A percentile compares a stretch with the other conserved stretches of the same genome.
phyloP scores from a whole-genome alignment of 1,140 invertebrate genomes.

The Agraylea sexmaculata region DNA sequence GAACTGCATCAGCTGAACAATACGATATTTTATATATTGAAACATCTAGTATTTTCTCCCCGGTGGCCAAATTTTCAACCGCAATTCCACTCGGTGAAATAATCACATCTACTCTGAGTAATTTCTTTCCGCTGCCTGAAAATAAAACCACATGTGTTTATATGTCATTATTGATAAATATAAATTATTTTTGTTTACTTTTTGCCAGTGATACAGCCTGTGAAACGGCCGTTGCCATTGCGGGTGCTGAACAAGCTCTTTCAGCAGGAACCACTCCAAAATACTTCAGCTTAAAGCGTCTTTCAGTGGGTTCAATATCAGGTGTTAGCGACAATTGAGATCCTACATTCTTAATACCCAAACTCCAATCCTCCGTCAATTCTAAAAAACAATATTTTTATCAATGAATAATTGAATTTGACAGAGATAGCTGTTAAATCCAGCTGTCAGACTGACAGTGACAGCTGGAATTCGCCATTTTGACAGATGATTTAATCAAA shows the following conservation, averaged over 20 bases:
- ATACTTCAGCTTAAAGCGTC: conserved; percentile 36
- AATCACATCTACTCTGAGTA: conserved; percentile 56
- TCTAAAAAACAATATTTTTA: too few relatives aligned
- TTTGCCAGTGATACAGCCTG: conserved; percentile 42
- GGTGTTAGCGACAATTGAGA: conserved; percentile 34
- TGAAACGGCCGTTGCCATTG: conserved; percentile 43
- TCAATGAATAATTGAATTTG: conserved; percentile 17
- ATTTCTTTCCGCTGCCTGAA: conserved; percentile 56
- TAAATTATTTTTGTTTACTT: conserved; percentile 23
- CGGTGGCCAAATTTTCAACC: conserved; percentile 54
- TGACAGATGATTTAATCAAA: too few relatives aligned
- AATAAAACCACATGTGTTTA: conserved; percentile 39
- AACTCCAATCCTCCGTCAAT: conserved; percentile 63
- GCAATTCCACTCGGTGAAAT: conserved; percentile 63
- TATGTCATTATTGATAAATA: neutral
- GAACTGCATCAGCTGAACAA: conserved; percentile 73
- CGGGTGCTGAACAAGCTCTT: conserved; percentile 36
- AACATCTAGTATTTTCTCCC: conserved; percentile 60
- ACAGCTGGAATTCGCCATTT: too few relatives aligned
- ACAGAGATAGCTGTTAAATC: too few relatives aligned
- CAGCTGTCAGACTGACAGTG: too few relatives aligned
- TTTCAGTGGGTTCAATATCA: conserved; percentile 24
- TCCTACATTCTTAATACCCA: conserved; percentile 51
- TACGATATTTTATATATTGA: conserved; percentile 86
- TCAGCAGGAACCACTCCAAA: conserved; percentile 48